These are phyloP conservation scores for Helicoverpa assulta DNA, from an alignment of 2,888 invertebrate species.

Conservation along the genomic window DNA sequence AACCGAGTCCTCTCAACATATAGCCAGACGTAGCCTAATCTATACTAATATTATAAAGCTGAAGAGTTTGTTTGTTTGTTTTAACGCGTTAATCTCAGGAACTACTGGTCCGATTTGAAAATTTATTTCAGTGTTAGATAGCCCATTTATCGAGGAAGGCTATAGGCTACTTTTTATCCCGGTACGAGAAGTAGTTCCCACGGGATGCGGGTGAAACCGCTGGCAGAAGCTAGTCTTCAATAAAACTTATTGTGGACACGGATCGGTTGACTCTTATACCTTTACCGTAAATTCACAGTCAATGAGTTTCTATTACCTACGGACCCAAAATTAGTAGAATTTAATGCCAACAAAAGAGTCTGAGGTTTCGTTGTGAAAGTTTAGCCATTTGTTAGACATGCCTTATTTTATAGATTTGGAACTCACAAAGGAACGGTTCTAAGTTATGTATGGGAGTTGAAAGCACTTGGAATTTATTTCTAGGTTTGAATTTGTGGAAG, in stretches of 20 bases:
- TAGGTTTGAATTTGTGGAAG: slow-evolving; percentile 35
- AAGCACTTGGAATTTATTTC: slow-evolving; percentile 48
- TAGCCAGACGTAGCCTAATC: no score
- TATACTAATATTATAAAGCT: no score
- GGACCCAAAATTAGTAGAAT: slow-evolving; percentile 37
- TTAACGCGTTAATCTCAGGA: no score
- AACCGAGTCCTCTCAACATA: no score
- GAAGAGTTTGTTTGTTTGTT: no score
- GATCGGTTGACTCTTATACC: slow-evolving; percentile 18
- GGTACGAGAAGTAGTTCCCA: no score
- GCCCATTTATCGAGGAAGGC: no score
- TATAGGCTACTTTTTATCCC: no score
- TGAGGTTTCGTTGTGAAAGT: slow-evolving; percentile 38
- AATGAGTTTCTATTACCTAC: slow-evolving; percentile 27
- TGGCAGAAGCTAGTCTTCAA: background rate
- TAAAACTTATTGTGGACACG: slow-evolving; percentile 17
- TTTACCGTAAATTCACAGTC: slow-evolving; percentile 21
- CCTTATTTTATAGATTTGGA: slow-evolving; percentile 54
- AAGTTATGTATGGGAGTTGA: slow-evolving; percentile 48
- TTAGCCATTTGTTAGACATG: slow-evolving; percentile 46
- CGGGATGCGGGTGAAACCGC: no score
- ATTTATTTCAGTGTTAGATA: no score
- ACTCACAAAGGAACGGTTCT: slow-evolving; percentile 46
- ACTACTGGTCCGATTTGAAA: no score
- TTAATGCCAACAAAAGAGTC: slow-evolving; percentile 55